Evolutionary conservation across 2,888 invertebrate species (phyloP), one percentile per base, ranked within the genome.

Genomic region (Agriopis leucophaearia): DNA sequence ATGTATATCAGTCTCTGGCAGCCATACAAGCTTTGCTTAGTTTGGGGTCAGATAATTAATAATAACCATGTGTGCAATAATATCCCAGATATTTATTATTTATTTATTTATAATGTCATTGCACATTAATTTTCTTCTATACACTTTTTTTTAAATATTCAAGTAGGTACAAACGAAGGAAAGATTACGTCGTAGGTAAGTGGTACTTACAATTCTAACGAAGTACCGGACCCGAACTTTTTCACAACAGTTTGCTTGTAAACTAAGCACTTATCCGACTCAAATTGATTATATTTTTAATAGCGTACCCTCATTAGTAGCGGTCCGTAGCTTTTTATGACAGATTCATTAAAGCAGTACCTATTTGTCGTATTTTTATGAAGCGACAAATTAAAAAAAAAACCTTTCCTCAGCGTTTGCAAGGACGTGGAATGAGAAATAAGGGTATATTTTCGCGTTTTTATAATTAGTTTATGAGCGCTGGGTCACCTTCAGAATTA

Each of bases 251-350:
- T 60, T 60, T 58, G 51, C 63, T 70, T 71, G 62, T 64, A 71
- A 68, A 66, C 63, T 66, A 66, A 68, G 70, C 58, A 69, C 62
- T 68, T 69, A 57, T 69, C 63, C 66, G 68, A 71, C 71, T 74
- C 74, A 78, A 81, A 81, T 83, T 83, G 82, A 85, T 84, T 83
- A 79, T 80, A 73, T 77, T 82, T 81, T 81, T 81, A 83, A 83
- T 82, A 81, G 81, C 80, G 78, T 74, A 80, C 82, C 84, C 82
- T 88, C 85, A 85, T 87, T 87, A 89, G 88, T 76, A 74, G 69
- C 74, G 84, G 77, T 78, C 75, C 79, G 82, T 84, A 80, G 84
- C 81, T 85, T 88, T 86, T 87, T 86, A 88, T 83, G 86, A 87
- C 82, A 80, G 81, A 82, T 82, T 83, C 85, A 83, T 85, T 85